Conservation (phyloP, 2,888 invertebrate species). For the Plagodis dolabraria region DNA sequence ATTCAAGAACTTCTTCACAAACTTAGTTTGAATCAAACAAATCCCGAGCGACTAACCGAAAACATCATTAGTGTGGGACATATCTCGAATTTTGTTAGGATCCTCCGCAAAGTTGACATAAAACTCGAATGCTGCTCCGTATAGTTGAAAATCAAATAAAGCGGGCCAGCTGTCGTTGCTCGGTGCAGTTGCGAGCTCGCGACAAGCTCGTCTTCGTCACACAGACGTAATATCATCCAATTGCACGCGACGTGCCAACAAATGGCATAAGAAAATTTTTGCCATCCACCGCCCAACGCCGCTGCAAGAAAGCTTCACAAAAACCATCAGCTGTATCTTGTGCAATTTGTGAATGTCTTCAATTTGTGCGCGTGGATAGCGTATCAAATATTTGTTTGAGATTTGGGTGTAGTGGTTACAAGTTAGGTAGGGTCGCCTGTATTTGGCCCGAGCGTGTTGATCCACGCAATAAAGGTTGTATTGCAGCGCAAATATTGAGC, state of each 20-base stretch:
- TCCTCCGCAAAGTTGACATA: slow-evolving; percentile 54
- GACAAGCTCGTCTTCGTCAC: slow-evolving; percentile 67
- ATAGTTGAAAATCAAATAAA: slow-evolving; percentile 77
- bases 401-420: slow-evolving; percentile 59
- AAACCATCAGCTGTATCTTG: slow-evolving; percentile 31
- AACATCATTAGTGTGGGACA: slow-evolving; percentile 51
- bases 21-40: slow-evolving; percentile 36
- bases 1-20: slow-evolving; percentile 21
- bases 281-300: slow-evolving; percentile 15
- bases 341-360: slow-evolving; percentile 40
- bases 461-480: slow-evolving; percentile 76
- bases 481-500: slow-evolving; percentile 77
- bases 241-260: slow-evolving; percentile 50
- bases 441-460: slow-evolving; percentile 63
- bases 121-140: slow-evolving; percentile 62
- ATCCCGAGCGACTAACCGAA: slow-evolving; percentile 46
- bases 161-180: slow-evolving; percentile 68
- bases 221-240: slow-evolving; percentile 59
- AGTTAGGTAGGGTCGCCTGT: slow-evolving; percentile 49
- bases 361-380: slow-evolving; percentile 39
- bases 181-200: slow-evolving; percentile 63
- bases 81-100: slow-evolving; percentile 47
- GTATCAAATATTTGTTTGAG: slow-evolving; percentile 45
- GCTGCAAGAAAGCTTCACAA: slow-evolving; percentile 30
- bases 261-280: slow-evolving; percentile 48